Conservation (phyloP, 2,888 invertebrate genomes). For the Scaeva pyrastri region DNA sequence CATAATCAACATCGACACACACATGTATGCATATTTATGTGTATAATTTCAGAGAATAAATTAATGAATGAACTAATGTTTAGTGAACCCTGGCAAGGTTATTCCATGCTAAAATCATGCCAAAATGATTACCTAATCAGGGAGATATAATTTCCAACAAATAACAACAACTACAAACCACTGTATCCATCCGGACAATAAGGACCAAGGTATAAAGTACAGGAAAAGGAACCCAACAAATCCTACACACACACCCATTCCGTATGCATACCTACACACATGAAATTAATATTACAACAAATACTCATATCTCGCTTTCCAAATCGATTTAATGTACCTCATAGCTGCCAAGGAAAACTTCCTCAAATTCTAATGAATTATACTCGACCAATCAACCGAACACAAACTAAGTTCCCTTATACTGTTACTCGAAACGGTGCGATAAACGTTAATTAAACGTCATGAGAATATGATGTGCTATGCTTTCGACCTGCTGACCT, state of each 20-base stretch:
- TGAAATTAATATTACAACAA: conserved; percentile 20
- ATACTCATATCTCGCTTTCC: conserved; percentile 13
- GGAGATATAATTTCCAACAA: conserved; percentile 22
- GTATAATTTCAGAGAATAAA: neutral
- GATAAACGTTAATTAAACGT: conserved; percentile 76
- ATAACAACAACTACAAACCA: neutral
- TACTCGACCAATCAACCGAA: conserved; percentile 69
- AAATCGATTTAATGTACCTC: neutral
- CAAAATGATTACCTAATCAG: conserved; percentile 40
- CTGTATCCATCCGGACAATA: neutral
- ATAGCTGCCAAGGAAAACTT: conserved; percentile 46
- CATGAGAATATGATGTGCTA: conserved; percentile 75
- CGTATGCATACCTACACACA: too few relatives aligned
- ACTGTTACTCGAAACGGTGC: conserved; percentile 73
- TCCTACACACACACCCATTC: too few relatives aligned
- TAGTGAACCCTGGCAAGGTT: conserved; percentile 22
- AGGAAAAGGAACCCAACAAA: too few relatives aligned
- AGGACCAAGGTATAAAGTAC: neutral
- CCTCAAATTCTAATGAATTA: conserved; percentile 73
- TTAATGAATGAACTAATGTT: conserved; percentile 19
- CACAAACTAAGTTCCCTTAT: conserved; percentile 71
- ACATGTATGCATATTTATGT: neutral
- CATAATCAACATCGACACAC: neutral
- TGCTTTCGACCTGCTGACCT: conserved; percentile 64
- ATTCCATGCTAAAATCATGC: conserved; percentile 16